Evolutionary conservation across 2,797 vertebrate species (phyloP).

Genomic region (Carapus acus): DNA sequence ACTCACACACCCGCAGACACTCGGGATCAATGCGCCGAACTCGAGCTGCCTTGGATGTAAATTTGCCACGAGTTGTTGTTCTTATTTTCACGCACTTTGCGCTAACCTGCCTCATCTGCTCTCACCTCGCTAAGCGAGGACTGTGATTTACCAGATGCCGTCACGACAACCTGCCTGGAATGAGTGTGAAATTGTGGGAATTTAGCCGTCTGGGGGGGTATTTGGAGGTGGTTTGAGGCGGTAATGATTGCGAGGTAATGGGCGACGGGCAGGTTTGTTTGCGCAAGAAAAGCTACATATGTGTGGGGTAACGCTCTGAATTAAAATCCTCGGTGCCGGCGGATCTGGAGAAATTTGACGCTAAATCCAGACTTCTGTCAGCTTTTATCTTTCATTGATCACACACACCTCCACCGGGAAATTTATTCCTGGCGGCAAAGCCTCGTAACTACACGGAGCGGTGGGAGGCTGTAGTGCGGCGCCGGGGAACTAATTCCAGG

Average conservation of each 20-base stretch:
- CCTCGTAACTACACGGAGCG: too few relatives aligned
- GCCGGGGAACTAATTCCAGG: too few relatives aligned
- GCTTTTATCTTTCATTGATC: too few relatives aligned
- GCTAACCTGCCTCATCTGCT: neutral
- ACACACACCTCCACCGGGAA: too few relatives aligned
- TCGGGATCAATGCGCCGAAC: neutral
- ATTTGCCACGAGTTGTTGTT: slow-evolving; percentile 6
- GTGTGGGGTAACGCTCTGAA: slow-evolving; percentile 16
- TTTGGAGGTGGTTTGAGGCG: slow-evolving; percentile 34
- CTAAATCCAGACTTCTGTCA: too few relatives aligned
- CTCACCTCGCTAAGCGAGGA: neutral
- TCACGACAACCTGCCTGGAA: slow-evolving; percentile 3
- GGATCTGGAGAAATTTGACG: too few relatives aligned
- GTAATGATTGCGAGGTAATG: slow-evolving; percentile 19
- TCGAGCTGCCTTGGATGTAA: too few relatives aligned
- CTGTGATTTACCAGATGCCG: slow-evolving; percentile 5
- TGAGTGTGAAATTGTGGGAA: slow-evolving; percentile 10
- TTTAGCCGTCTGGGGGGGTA: slow-evolving; percentile 28
- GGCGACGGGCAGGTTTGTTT: slow-evolving; percentile 1
- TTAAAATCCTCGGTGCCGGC: too few relatives aligned
- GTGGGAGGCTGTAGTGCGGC: too few relatives aligned
- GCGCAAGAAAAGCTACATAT: slow-evolving; percentile 1
- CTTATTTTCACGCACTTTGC: neutral
- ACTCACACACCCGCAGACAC: neutral
- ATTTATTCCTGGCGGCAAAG: too few relatives aligned